Conservation (phyloP, 2,888 invertebrate genomes). For the Junonia oenone region DNA sequence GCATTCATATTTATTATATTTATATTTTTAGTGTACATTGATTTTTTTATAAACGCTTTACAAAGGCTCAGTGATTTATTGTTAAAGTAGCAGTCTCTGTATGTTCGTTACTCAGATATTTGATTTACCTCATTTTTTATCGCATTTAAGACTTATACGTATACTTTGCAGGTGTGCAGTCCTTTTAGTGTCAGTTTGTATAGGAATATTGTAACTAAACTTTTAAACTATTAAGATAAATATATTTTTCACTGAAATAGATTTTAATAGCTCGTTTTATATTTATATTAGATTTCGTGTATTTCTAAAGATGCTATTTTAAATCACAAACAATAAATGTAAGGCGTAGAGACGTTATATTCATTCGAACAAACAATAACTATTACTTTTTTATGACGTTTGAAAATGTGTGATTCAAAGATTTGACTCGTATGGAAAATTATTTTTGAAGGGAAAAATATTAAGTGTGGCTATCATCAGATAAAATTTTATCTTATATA, state of each 20-base stretch:
- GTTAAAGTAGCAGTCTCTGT: constrained; percentile 32
- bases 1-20: constrained; percentile 78
- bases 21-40: constrained; percentile 68
- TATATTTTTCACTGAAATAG: constrained; percentile 15
- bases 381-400: not conserved
- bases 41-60: constrained; percentile 60
- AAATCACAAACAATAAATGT: constrained; percentile 19
- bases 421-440: not conserved
- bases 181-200: constrained; percentile 33
- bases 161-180: constrained; percentile 19
- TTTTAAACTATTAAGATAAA: constrained; percentile 20
- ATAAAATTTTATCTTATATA: not conserved
- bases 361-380: constrained; percentile 14
- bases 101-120: constrained; percentile 25
- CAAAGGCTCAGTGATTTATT: constrained; percentile 71
- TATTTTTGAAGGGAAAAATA: not conserved
- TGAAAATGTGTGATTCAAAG: not conserved
- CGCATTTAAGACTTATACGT: constrained; percentile 27
- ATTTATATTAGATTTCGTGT: constrained; percentile 21
- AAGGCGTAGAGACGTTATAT: constrained; percentile 18
- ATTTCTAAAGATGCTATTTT: constrained; percentile 26
- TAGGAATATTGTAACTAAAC: constrained; percentile 24
- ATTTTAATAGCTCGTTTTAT: constrained; percentile 13
- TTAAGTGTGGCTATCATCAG: not conserved
- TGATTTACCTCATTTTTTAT: constrained; percentile 29